These are phyloP conservation scores for Gymnocheta viridis DNA, from an alignment of 2,888 invertebrate genomes.

Conservation along the genomic window DNA sequence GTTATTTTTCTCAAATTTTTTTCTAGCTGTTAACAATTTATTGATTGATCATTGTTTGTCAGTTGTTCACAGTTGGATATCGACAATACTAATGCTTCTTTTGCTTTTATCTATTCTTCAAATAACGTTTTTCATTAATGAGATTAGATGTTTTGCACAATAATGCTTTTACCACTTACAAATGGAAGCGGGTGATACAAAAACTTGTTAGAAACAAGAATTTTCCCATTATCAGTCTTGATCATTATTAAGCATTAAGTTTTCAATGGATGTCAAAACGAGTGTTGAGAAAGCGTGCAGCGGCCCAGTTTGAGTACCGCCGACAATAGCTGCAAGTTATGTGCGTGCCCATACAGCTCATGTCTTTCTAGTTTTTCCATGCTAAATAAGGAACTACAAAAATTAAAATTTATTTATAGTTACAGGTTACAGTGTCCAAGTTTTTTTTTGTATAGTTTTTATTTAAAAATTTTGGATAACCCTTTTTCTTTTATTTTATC, in stretches of 20 bases:
- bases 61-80: constrained; percentile 67
- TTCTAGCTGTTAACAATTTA: constrained; percentile 63
- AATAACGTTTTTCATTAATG: constrained; percentile 42
- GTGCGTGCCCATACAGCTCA: no score
- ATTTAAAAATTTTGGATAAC: neutral
- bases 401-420: no score
- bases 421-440: no score
- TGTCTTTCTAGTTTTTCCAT: no score
- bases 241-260: neutral
- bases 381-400: no score
- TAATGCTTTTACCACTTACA: constrained; percentile 20
- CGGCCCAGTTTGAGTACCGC: no score
- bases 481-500: neutral
- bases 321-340: no score
- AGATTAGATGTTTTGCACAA: constrained; percentile 55
- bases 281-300: no score
- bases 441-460: no score
- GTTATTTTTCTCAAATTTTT: neutral
- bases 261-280: no score
- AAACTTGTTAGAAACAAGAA: neutral
- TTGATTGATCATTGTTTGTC: constrained; percentile 69
- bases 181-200: neutral
- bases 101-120: neutral
- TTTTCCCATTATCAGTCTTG: neutral
- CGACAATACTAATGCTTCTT: constrained; percentile 23